These are phyloP conservation scores for Nerophis lumbriciformis DNA, from an alignment of 2,113 vertebrate species.

Conservation along the genomic window DNA sequence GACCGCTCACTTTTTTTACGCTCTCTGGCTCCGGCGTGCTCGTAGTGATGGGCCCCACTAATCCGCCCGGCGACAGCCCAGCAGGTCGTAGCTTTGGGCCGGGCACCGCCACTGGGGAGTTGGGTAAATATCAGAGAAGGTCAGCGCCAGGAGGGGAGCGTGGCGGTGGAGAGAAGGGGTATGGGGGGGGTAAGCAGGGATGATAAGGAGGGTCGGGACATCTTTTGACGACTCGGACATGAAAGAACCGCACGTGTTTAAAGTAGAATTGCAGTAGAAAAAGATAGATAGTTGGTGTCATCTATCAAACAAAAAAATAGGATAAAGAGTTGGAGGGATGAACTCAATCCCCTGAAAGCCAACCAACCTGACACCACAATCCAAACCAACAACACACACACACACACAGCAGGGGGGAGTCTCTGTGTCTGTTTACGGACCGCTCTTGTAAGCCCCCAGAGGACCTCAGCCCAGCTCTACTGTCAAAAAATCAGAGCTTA, in stretches of 20 bases:
- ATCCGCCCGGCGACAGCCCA: conserved; percentile 44
- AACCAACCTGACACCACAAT: neutral
- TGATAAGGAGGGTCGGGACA: conserved; percentile 24
- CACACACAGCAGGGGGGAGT: conserved; percentile 47
- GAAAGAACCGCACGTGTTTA: neutral
- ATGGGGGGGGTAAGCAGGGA: conserved; percentile 12
- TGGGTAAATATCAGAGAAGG: conserved; percentile 79
- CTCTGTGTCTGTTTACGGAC: conserved; percentile 30
- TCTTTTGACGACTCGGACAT: neutral
- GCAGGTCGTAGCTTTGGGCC: conserved; percentile 48
- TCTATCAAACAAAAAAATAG: conserved; percentile 21
- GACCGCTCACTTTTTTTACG: conserved; percentile 15
- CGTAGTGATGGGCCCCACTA: conserved; percentile 34
- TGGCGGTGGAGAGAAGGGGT: conserved; percentile 35
- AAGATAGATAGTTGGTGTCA: neutral
- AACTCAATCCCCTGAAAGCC: conserved; percentile 38
- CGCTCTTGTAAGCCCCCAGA: conserved; percentile 40
- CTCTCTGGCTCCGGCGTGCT: conserved; percentile 17
- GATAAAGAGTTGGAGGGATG: conserved; percentile 37
- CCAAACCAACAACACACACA: conserved; percentile 21
- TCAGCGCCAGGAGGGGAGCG: conserved; percentile 57
- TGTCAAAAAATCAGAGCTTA: conserved; percentile 60
- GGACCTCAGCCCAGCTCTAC: conserved; percentile 34
- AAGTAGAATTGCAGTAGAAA: neutral
- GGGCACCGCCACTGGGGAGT: conserved; percentile 61